These are phyloP conservation scores for Eurystomus glaucurus DNA, from an alignment of 2,797 vertebrate genomes.

Conservation along the genomic window DNA sequence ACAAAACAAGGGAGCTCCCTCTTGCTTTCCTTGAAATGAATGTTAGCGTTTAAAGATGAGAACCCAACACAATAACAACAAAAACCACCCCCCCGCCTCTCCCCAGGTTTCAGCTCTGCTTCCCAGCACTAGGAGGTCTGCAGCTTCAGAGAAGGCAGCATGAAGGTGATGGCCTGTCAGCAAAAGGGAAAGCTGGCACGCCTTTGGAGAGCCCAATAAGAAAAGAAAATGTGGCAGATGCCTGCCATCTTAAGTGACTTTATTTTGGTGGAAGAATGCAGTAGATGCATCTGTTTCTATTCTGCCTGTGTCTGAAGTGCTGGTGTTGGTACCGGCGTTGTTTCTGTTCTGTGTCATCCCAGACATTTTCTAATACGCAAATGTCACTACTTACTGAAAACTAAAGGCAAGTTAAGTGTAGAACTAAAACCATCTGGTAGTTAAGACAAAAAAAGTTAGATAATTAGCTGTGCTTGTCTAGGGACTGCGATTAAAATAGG, in stretches of 20 bases:
- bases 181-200: background rate
- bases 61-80: rapidly evolving
- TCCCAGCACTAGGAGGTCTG: background rate
- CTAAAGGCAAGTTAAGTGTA: slow-evolving; percentile 35
- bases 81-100: background rate
- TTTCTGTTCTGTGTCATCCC: background rate
- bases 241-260: background rate
- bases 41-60: background rate
- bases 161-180: background rate
- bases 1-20: background rate
- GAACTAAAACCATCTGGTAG: slow-evolving; percentile 57
- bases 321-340: background rate
- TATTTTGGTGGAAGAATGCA: background rate
- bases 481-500: slow-evolving; percentile 75
- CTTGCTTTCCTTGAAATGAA: background rate
- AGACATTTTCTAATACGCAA: background rate
- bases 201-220: background rate
- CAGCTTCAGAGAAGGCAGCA: background rate
- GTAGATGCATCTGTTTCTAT: rapidly evolving
- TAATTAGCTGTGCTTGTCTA: slow-evolving; percentile 73
- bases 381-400: background rate
- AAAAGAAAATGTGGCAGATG: background rate
- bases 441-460: slow-evolving; percentile 49
- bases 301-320: background rate
- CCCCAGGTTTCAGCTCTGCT: background rate